Percentiles rank a stretch among this genome's conserved stretches.
phyloP scores from a whole-genome alignment of 2,888 invertebrate species.

The Pristionchus fissidentatus region DNA sequence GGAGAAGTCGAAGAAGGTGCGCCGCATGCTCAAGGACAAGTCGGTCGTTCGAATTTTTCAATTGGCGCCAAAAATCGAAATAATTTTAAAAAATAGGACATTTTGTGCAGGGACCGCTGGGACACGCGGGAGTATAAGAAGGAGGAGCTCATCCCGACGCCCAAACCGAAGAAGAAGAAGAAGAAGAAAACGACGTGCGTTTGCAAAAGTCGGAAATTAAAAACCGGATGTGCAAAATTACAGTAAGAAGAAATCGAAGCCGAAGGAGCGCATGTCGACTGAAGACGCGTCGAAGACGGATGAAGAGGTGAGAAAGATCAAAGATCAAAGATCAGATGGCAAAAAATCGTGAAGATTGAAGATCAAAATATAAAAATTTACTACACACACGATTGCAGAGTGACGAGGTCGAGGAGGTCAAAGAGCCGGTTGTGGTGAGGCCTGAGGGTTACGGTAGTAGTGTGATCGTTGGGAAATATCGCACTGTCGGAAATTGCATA shows the following conservation, averaged over 20 bases:
- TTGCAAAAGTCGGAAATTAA: too few relatives aligned
- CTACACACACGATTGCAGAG: constrained; percentile 19
- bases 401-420: too few relatives aligned
- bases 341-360: not conserved
- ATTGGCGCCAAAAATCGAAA: not conserved
- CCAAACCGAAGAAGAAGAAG: not conserved
- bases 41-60: not conserved
- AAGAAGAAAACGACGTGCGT: not conserved
- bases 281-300: not conserved
- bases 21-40: constrained; percentile 3
- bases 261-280: not conserved
- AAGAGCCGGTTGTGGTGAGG: not conserved
- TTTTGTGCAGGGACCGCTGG: constrained; percentile 4
- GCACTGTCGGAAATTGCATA: not conserved
- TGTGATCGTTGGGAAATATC: not conserved
- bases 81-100: not conserved
- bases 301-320: constrained; percentile 22
- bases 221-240: not conserved
- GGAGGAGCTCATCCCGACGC: not conserved
- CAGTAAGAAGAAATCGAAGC: not conserved
- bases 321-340: not conserved
- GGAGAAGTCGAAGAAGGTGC: constrained; percentile 8
- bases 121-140: not conserved
- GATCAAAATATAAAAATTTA: too few relatives aligned
- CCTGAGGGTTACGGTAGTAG: not conserved